These are phyloP conservation scores for Onychostoma macrolepis DNA, from an alignment of 2,113 vertebrate species.

Conservation along the genomic window DNA sequence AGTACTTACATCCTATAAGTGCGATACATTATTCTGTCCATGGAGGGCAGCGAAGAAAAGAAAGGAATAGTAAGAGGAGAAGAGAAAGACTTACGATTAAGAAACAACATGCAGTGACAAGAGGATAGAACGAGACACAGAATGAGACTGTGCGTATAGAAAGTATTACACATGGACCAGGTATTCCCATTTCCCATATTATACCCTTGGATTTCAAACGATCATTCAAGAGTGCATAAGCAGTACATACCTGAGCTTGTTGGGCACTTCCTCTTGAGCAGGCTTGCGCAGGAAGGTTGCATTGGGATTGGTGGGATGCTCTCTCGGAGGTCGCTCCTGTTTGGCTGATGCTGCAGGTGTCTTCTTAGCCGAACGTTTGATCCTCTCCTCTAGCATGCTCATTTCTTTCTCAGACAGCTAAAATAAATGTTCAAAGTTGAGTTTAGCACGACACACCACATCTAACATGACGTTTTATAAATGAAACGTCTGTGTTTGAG, in stretches of 20 bases:
- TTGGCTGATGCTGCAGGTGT: conserved; percentile 78
- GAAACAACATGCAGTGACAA: conserved; percentile 71
- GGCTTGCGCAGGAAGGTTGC: conserved; percentile 85
- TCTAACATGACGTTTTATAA: background rate
- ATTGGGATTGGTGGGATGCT: conserved; percentile 79
- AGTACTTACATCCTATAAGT: conserved; percentile 99
- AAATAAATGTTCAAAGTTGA: background rate
- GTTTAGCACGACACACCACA: background rate
- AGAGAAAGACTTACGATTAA: conserved; percentile 55
- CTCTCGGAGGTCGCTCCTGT: conserved; percentile 81
- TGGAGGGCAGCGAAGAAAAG: conserved; percentile 90
- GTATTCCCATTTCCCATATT: background rate
- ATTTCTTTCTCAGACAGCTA: conserved; percentile 98
- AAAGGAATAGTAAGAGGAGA: conserved; percentile 80
- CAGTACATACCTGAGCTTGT: conserved; percentile 92
- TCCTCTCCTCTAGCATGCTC: conserved; percentile 98
- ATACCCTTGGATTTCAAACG: background rate
- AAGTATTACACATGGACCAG: background rate
- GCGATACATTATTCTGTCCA: conserved; percentile 99
- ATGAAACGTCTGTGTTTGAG: background rate
- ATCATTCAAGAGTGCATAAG: background rate
- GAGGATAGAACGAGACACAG: conserved; percentile 69
- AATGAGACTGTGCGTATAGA: background rate
- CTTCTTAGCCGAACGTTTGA: conserved; percentile 96
- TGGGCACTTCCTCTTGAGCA: conserved; percentile 88